A percentile compares a stretch with the other conserved stretches of the same genome.
Conservation (phyloP, 2,888 invertebrate species). For the Halocaridina rubra region DNA sequence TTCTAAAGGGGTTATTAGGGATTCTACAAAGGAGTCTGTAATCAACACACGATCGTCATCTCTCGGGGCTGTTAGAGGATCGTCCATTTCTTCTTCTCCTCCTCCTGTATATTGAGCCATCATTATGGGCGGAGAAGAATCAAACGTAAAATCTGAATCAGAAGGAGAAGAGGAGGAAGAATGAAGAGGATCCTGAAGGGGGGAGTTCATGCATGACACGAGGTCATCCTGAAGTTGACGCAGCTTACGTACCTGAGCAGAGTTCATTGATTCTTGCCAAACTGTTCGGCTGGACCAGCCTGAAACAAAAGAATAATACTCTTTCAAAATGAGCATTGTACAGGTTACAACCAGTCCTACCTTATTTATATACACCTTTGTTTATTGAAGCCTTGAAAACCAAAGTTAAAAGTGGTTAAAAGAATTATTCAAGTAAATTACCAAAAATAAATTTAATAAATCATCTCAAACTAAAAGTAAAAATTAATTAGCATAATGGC, state of each 20-base stretch:
- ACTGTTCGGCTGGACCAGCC: constrained; percentile 59
- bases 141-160: neutral
- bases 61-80: constrained; percentile 7
- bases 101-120: neutral
- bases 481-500: no score
- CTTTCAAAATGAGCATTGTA: no score
- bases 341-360: no score
- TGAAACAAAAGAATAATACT: constrained; percentile 29
- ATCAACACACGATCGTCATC: constrained; percentile 14
- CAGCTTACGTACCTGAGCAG: constrained; percentile 61
- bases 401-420: no score
- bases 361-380: no score
- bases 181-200: constrained; percentile 7
- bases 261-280: constrained; percentile 56
- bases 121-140: neutral
- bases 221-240: constrained; percentile 56
- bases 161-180: neutral
- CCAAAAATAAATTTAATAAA: no score
- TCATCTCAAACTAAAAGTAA: no score
- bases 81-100: neutral
- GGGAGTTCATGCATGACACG: constrained; percentile 48
- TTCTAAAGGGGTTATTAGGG: constrained; percentile 43
- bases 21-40: constrained; percentile 46
- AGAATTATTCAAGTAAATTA: no score
- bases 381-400: no score